Base-by-base conservation (phyloP, 2,797 vertebrate genomes). In the Enteromius radiatus region DNA sequence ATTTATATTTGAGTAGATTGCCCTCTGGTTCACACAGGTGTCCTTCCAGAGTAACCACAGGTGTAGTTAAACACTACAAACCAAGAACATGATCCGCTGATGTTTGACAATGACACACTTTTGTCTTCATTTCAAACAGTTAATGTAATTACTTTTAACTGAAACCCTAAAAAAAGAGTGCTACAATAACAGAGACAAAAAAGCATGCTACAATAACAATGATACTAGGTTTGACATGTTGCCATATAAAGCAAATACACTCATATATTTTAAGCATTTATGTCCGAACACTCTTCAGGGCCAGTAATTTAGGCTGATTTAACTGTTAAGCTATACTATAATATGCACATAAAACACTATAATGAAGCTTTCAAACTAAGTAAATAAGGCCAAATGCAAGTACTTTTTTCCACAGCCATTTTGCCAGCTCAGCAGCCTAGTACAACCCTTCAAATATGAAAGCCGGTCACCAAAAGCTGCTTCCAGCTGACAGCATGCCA, bases 401-500 rank as follows among this genome's bases (percentile, higher is more conserved):
- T 73, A 52, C 21, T 75, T 56, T n/a, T 43, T 43, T 45, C 23
- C 56, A 61, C 15, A 2, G 54, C 31, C 10, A 21, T 67, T 67
- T 52, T 67, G 45, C 43, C 59, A 75, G 54, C 31, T 67, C 31
- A 81, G 28, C 79, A 38, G 59, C 59, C 49, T 33, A 17, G 65
- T 6, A 65, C 28, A 78, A 36, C 33, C 45, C 61, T 28, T 49
- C 69, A 49, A 33, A 81, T 12, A 75, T 65, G 6, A 41, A 82
- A 77, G 36, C 52, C 14, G 9, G 78, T 23, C 59, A 63, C 68
- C 41, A 47, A 28, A 76, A 43, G 15, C 33, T 54, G 52, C 71
- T 75, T 56, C 31, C 71, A 76, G 45, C 71, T 61, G 52, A 76
- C 28, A 45, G 36, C 52, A 33, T 61, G 81, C 21, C 10, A 54